These are phyloP conservation scores for Nemoura dubitans DNA, from an alignment of 2,888 invertebrate species.

Conservation along the genomic window DNA sequence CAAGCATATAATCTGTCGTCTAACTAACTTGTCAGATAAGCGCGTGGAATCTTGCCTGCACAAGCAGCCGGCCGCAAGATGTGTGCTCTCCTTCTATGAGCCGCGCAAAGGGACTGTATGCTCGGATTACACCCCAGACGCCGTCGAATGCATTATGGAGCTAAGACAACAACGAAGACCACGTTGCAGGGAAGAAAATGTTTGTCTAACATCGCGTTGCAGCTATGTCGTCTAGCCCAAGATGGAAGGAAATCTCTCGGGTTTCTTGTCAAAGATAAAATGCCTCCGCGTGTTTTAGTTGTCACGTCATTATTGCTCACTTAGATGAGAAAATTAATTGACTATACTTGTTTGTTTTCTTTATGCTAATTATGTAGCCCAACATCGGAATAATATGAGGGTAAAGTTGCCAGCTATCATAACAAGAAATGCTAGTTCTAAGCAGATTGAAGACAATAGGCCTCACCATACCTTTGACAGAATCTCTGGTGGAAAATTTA, in stretches of 20 bases:
- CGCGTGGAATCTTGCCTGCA: neutral
- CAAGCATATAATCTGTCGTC: neutral
- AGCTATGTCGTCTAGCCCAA: neutral
- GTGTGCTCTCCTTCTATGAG: neutral
- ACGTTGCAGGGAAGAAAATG: neutral
- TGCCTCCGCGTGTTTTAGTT: neutral
- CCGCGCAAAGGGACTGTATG: neutral
- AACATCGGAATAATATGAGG: neutral
- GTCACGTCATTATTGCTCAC: neutral
- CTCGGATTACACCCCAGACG: neutral
- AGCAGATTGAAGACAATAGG: neutral
- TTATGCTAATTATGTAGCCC: neutral
- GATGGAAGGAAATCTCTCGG: neutral
- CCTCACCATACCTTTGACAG: neutral
- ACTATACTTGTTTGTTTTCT: neutral
- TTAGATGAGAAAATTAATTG: neutral
- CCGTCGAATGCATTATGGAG: slow-evolving; percentile 12
- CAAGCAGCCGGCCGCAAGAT: neutral
- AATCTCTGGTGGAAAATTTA: neutral
- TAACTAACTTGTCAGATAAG: neutral
- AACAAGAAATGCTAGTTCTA: neutral
- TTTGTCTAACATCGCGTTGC: neutral
- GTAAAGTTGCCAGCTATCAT: neutral
- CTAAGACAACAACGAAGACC: neutral
- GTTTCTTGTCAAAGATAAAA: neutral